Evolutionary conservation across 2,113 vertebrate genomes (phyloP).

Genomic region (Halcyon malimbica): DNA sequence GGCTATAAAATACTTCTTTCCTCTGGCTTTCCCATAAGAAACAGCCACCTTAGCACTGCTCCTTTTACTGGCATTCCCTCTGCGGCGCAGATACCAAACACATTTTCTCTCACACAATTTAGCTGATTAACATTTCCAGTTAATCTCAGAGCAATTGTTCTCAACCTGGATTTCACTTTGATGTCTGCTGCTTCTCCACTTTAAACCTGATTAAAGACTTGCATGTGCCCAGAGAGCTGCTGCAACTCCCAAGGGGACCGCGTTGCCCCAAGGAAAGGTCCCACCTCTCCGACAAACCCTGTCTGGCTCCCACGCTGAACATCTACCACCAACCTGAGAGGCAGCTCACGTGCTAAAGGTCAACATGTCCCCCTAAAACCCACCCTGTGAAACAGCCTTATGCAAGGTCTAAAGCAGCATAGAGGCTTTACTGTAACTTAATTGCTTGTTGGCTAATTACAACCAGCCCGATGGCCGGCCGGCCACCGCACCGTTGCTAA

Average conservation of each 20-base stretch:
- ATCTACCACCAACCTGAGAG: background rate
- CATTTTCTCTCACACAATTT: background rate
- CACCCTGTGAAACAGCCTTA: background rate
- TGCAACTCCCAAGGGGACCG: background rate
- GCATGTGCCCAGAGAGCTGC: background rate
- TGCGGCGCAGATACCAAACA: background rate
- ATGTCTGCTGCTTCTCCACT: background rate
- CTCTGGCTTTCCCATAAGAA: background rate
- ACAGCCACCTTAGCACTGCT: background rate
- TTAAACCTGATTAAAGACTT: background rate
- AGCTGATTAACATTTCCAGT: conserved; percentile 32
- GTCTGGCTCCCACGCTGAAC: background rate
- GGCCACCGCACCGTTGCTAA: background rate
- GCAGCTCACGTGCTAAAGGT: background rate
- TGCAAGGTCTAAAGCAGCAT: background rate
- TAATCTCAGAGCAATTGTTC: background rate
- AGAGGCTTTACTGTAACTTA: background rate
- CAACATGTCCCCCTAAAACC: background rate
- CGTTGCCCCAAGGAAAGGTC: background rate
- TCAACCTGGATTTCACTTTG: background rate
- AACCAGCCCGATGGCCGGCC: accelerated
- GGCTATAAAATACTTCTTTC: background rate
- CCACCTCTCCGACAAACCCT: background rate
- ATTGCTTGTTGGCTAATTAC: background rate
- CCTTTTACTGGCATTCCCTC: background rate